Percentiles rank a stretch among this genome's conserved stretches.
Evolutionary conservation across 2,888 invertebrate genomes (phyloP).

Genomic region (Drosophila maculinotata): DNA sequence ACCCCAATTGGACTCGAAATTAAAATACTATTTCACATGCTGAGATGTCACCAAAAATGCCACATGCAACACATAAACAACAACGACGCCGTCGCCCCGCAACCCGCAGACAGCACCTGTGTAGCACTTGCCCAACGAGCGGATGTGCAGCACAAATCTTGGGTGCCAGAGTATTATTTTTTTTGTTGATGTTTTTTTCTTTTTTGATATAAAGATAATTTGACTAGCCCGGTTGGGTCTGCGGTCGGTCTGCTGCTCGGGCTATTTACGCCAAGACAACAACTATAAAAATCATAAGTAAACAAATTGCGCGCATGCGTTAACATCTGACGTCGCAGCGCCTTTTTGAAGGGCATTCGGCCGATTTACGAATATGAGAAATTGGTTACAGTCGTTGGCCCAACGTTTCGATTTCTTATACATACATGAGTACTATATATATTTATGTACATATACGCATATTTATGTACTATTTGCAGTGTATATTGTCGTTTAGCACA

Average conservation of each 20-base stretch:
- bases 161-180: slow-evolving; percentile 16
- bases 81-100: slow-evolving; percentile 10
- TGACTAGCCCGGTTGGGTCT: slow-evolving; percentile 20
- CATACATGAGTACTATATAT: neutral
- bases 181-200: slow-evolving; percentile 1
- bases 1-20: slow-evolving; percentile 75
- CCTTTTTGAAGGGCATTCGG: slow-evolving; percentile 64
- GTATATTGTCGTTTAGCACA: slow-evolving; percentile 63
- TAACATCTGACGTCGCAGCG: slow-evolving; percentile 36
- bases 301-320: slow-evolving; percentile 78
- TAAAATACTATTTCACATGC: slow-evolving; percentile 65
- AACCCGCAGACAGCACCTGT: slow-evolving; percentile 4
- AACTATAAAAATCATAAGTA: slow-evolving; percentile 75
- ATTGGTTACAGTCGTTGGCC: slow-evolving; percentile 48
- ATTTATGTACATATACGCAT: slow-evolving; percentile 1
- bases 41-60: slow-evolving; percentile 61
- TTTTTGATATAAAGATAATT: slow-evolving; percentile 64
- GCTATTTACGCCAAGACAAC: slow-evolving; percentile 62
- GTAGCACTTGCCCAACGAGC: slow-evolving; percentile 59
- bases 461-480: slow-evolving; percentile 9
- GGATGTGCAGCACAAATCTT: slow-evolving; percentile 71
- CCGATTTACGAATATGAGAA: slow-evolving; percentile 60
- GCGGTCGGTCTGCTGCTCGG: slow-evolving; percentile 6
- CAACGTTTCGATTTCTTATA: slow-evolving; percentile 28
- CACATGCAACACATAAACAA: slow-evolving; percentile 41